phyloP scores from a whole-genome alignment of 64 coral and sea anemone species.

The Montipora efflorescens region DNA sequence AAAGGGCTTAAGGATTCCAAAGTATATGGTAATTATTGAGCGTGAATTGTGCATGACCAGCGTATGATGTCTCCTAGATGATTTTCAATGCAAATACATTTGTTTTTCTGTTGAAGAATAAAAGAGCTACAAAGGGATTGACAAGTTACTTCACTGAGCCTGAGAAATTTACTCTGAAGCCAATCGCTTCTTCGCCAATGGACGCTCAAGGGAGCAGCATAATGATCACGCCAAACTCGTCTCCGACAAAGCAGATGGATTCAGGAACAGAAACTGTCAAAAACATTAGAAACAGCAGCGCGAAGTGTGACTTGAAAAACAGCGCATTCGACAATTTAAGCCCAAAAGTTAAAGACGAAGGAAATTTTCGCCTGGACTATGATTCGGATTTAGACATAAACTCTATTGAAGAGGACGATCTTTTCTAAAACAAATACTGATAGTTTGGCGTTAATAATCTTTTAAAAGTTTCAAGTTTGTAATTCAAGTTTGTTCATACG shows the following conservation, averaged over 20 bases:
- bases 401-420: slow-evolving; percentile 91
- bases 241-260: slow-evolving; percentile 92
- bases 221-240: slow-evolving; percentile 88
- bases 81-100: slow-evolving; percentile 33
- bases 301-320: slow-evolving; percentile 17
- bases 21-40: slow-evolving; percentile 81
- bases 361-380: slow-evolving; percentile 79
- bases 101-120: slow-evolving; percentile 84
- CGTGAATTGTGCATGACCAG: neutral
- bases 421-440: slow-evolving; percentile 37
- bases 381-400: slow-evolving; percentile 86
- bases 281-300: neutral
- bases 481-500: slow-evolving; percentile 16
- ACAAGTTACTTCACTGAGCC: slow-evolving; percentile 80
- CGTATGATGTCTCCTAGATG: slow-evolving; percentile 12
- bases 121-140: slow-evolving; percentile 66
- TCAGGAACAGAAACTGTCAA: slow-evolving; percentile 30
- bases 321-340: slow-evolving; percentile 33
- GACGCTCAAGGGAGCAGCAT: slow-evolving; percentile 70
- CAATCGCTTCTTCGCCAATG: slow-evolving; percentile 78
- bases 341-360: slow-evolving; percentile 60
- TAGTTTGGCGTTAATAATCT: slow-evolving; percentile 73
- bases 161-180: slow-evolving; percentile 92
- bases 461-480: slow-evolving; percentile 72
- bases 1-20: slow-evolving; percentile 83